phyloP scores from a whole-genome alignment of 1,140 invertebrate species.

The Aricia agestis region DNA sequence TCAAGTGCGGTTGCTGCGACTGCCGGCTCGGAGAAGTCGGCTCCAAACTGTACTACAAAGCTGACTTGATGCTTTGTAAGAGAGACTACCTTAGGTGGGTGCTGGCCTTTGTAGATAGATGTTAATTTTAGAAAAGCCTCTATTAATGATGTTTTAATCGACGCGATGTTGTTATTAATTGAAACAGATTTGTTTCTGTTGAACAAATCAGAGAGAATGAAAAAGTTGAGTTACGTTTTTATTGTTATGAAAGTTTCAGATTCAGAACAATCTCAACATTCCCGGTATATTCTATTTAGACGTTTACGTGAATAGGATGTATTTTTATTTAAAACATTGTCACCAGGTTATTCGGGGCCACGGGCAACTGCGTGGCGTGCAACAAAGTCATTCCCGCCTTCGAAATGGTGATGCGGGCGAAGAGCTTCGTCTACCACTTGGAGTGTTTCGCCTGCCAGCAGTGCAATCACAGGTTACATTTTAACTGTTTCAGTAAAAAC shows the following conservation, averaged over 20 bases:
- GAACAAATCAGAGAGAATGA: no score
- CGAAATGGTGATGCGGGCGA: slow-evolving; percentile 97
- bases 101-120: no score
- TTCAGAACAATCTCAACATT: no score
- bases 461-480: slow-evolving; percentile 92
- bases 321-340: slow-evolving; percentile 8
- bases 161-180: no score
- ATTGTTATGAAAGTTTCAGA: no score
- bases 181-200: no score
- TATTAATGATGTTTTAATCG: no score
- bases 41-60: slow-evolving; percentile 93
- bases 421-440: slow-evolving; percentile 95
- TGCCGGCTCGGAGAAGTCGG: slow-evolving; percentile 94
- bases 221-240: no score
- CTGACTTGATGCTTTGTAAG: slow-evolving; percentile 94
- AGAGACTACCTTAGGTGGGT: slow-evolving; percentile 91
- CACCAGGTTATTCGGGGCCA: slow-evolving; percentile 91
- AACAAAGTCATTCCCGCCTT: slow-evolving; percentile 96
- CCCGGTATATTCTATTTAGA: neutral
- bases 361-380: slow-evolving; percentile 94
- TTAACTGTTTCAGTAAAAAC: neutral
- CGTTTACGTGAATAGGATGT: no score
- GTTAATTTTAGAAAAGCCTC: no score
- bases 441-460: slow-evolving; percentile 98
- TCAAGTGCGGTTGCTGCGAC: slow-evolving; percentile 95